Evolutionary conservation across 2,797 vertebrate species (phyloP), one percentile per base, ranked within the genome.

Genomic region (Chromobotia macracanthus): DNA sequence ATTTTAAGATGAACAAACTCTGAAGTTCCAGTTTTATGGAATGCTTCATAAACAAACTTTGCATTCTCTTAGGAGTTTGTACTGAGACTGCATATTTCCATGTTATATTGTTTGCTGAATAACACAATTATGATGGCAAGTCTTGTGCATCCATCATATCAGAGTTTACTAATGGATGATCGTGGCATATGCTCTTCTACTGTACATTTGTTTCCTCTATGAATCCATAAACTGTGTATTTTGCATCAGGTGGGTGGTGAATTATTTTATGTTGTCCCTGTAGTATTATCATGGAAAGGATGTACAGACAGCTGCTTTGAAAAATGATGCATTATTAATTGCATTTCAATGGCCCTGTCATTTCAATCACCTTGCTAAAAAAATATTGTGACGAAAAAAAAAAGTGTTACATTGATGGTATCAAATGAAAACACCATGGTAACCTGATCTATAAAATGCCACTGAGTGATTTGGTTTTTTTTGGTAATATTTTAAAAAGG

Each of bases 271-370:
- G 10, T 12, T 28, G 31, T 66, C 50, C 25, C 50, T 25, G 5
- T 55, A 55, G 21, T 44, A 55, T 56, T 56, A 41, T 38, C 28
- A 38, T 38, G 15, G 60, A 75, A 50, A 65, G 16, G 31, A 67
- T 56, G 25, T 16, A 55, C 0, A 41, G 50, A 67, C 35, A 11
- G 61, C 65, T 60, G 70, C 50, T 25, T 21, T 23, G 19, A 46
- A 75, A 64, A 55, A 56, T 73, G 50, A 76, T 76, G 35, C 63
- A 3, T 23, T 67, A 46, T 51, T 76, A 46, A 56, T 67, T 56
- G 51, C 0, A 65, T 23, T 2, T 19, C 19, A 65, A 31, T 6
- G 11, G 56, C 56, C 23, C 55, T 60, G 56, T 60, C 56, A 28
- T 60, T 60, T 60, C 12, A 28, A 60, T 28, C 56, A 5, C 23